Conservation (phyloP, 2,797 vertebrate genomes). For the Novumbra hubbsi region DNA sequence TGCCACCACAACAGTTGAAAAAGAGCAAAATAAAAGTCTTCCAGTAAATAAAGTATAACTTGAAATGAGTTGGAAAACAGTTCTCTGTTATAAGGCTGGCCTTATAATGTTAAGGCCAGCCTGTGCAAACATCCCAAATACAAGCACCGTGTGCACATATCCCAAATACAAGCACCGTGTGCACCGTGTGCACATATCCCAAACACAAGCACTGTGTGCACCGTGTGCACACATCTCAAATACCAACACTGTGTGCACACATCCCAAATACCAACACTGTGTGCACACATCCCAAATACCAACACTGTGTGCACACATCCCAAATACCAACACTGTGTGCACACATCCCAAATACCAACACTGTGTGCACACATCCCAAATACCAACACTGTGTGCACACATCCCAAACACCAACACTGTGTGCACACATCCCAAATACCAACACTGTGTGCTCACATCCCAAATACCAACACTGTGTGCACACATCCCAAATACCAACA, state of each 20-base stretch:
- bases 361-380: conserved; percentile 5
- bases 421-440: conserved; percentile 10
- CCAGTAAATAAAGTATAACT: no score
- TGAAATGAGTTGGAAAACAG: no score
- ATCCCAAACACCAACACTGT: background rate
- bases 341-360: conserved; percentile 8
- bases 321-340: no score
- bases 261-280: no score
- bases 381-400: no score
- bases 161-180: conserved; percentile 11
- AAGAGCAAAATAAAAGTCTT: no score
- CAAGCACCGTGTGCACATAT: background rate
- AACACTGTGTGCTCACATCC: no score
- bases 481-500: conserved; percentile 20
- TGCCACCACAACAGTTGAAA: no score
- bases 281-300: conserved; percentile 6
- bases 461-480: background rate
- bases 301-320: background rate
- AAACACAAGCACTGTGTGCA: background rate
- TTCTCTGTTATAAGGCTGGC: no score
- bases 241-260: conserved; percentile 1
- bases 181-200: background rate
- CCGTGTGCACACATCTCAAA: conserved; percentile 35
- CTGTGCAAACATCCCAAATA: conserved; percentile 2
- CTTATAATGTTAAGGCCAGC: no score